Evolutionary conservation across 2,888 invertebrate genomes (phyloP).

Genomic region (Epinotia brunnichana): DNA sequence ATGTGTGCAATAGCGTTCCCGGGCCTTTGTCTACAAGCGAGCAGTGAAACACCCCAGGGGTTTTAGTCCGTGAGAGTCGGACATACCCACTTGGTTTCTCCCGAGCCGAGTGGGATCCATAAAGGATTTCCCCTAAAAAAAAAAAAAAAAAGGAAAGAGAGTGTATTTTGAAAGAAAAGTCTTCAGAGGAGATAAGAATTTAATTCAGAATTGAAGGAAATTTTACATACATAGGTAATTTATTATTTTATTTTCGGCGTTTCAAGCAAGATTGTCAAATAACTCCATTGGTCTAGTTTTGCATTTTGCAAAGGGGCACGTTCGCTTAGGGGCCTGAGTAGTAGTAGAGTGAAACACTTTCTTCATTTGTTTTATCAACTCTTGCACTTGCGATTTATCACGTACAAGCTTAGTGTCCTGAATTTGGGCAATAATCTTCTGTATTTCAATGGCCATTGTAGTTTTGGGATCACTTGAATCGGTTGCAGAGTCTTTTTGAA

Average conservation of each 20-base stretch:
- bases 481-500: conserved; percentile 38
- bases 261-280: neutral
- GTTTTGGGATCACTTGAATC: conserved; percentile 44
- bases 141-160: no score
- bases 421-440: conserved; percentile 58
- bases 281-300: neutral
- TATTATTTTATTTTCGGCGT: neutral
- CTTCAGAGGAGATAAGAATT: neutral
- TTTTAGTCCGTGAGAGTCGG: no score
- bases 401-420: conserved; percentile 55
- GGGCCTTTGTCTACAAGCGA: no score
- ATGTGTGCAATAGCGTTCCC: no score
- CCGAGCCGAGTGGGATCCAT: no score
- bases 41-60: no score
- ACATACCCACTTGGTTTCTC: no score
- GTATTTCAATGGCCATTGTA: conserved; percentile 59
- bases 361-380: conserved; percentile 58
- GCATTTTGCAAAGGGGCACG: conserved; percentile 9
- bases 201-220: no score
- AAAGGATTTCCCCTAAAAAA: no score
- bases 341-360: conserved; percentile 55
- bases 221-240: neutral
- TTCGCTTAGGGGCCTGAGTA: neutral
- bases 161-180: neutral
- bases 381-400: conserved; percentile 53